Evolutionary conservation across 2,888 invertebrate species (phyloP), one percentile per base, ranked within the genome.

Genomic region (Trachelus stipa): DNA sequence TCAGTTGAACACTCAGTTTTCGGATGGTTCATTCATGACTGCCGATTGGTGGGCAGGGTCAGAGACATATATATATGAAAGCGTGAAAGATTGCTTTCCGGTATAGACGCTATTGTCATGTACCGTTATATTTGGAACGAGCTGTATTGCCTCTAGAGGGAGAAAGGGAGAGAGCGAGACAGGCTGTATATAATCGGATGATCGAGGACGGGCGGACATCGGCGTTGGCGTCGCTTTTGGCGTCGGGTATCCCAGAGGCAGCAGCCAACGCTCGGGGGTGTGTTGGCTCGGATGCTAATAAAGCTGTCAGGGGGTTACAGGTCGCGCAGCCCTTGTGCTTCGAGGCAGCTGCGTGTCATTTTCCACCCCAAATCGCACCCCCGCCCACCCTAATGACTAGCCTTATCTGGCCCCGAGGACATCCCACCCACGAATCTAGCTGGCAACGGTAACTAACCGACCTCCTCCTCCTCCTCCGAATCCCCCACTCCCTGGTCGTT

Each of bases 241-340:
- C 56, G 9, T 56, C 56, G 56, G 56, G 56, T 56, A 56, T 56
- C 56, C 56, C 9, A 56, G 23, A 56, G 71, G 71, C 71, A 31
- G 71, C 12, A 34, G 33, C 71, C 33, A 31, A 71, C 33, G 71
- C 31, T 71, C 71, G 71, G 33, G 71, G 71, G 33, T 34, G 71
- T 34, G 71, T 71, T 71, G 68, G 77, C 31, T 35, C 34, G 73
- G 78, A 78, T 78, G 75, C 78, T 78, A 78, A 78, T 78, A 78
- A 78, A 78, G 75, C 75, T 78, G 78, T 78, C 78, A 76, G 75
- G 75, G 71, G 78, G 77, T 77, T 76, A 73, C 78, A 78, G 78
- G 78, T 78, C 78, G 75, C 75, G 76, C 40, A 31, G 31, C 33
- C 33, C 71, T 71, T 34, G 71, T 71, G 71, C 71, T 71, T 71